Evolutionary conservation across 2,113 vertebrate species (phyloP), one percentile per base, ranked within the genome.

Genomic region (Zosterops pallidus): DNA sequence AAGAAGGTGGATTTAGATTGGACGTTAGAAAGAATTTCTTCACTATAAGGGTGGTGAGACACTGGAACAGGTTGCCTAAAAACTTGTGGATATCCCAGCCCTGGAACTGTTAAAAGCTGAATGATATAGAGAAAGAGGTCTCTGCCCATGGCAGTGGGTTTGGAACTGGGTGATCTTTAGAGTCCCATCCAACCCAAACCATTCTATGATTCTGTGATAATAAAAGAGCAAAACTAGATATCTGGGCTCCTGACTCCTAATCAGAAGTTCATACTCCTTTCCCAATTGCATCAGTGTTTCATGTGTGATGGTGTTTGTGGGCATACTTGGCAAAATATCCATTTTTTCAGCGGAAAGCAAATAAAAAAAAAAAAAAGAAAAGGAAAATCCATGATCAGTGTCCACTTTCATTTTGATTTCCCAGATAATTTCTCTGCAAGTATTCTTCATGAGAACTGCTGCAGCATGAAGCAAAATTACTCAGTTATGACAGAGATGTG

Each of bases 301-400:
- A 7, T 2, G 13, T 37, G 37, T 35, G 39, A 57, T 23, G 41
- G 31, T 55, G 13, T 69, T 53, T 39, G 64, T 28, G 33, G 50
- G 17, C 46, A 49, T 26, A 22, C 14, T 57, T 59, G 31, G 42
- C 49, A 84, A 35, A 28, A 60, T 19, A 28, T 6, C 9, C 5
- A 19, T 42, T 35, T 60, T 55, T 5, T 33, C 77, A 53, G 16
- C 21, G 12, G 21, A 75, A 92, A 95, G 31, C 6, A 83, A 80
- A 55, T 1, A 0, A 11, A 24, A 9, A 9, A 37, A 15, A 37
- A 37, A 17, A 26, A 55, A 12, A 12, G 3, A 1, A 20, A 2
- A 55, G 6, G 7, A 52, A 68, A 68, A 37, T 50, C 35, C 0
- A 1, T 29, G 46, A 29, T 47, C 17, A 13, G 31, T 41, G 22